Evolutionary conservation across 1,140 invertebrate species (phyloP), one percentile per base, ranked within the genome.

Genomic region (Lepidotrigona ventralis): DNA sequence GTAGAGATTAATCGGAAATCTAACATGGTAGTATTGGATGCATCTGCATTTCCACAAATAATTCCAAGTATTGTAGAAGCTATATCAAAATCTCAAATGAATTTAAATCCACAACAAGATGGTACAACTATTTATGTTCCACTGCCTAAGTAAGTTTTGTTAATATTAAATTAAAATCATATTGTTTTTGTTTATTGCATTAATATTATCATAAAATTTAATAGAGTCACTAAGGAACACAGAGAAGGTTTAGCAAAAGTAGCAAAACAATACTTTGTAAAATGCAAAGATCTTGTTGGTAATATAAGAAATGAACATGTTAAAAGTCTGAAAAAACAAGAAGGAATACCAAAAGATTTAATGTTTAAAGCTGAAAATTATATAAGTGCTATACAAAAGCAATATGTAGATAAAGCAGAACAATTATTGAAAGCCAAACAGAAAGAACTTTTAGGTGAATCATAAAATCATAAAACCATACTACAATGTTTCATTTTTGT

Each of bases 81-180:
- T 11, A 95, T 99, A 51, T 88, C 94, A 51, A 95, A 95, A 66
- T 98, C 98, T 85, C 98, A 98, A 72, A 96, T 99, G 95, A 99
- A 98, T 93, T 94, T 99, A 51, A 99, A 98, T 95, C 98, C 98
- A 0, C 98, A 99, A 92, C 98, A 98, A 93, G 98, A 99, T 92
- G 98, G 98, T 56, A 98, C 97, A 23, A 97, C 96, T 2, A 92
- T 99, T 68, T 99, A 96, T 94, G 95, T 99, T 77, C 97, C 97
- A 56, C 95, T 98, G 86, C 98, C 98, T 19, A 98, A 98, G 97
- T 97, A 95, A 95, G 94, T 78, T 66, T 39, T 14, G 1, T 71
- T 76, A n/a, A 53, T 76, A 29, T 46, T 56, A 71, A 21, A 29
- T 68, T 0, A 11, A 58, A 51, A 53, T 23, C 0, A n/a, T 26